Conservation (phyloP, 2,113 vertebrate genomes). For the Ictalurus furcatus region DNA sequence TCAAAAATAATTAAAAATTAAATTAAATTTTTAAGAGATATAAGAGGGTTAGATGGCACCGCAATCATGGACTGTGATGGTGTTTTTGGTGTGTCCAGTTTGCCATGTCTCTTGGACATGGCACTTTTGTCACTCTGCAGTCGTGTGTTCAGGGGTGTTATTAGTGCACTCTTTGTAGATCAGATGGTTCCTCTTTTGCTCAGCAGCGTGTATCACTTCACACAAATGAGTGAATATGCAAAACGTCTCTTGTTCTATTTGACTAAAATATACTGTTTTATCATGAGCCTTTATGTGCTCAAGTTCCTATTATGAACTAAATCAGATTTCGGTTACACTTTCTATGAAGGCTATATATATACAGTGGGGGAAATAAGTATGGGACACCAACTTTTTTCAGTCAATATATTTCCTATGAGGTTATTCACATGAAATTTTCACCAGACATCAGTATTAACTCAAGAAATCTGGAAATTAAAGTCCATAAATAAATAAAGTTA, state of each 20-base stretch:
- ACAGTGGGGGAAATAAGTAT: no score
- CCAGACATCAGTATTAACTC: no score
- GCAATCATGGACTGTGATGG: neutral
- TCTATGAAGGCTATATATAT: no score
- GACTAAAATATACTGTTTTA: neutral
- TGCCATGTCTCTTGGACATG: neutral
- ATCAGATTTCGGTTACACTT: neutral
- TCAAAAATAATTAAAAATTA: no score
- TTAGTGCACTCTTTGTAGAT: neutral
- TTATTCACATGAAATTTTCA: no score
- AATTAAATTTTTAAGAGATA: neutral
- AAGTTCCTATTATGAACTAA: neutral
- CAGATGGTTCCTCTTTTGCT: conserved; percentile 22
- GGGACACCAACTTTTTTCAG: no score
- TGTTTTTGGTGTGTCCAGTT: neutral
- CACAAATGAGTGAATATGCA: neutral
- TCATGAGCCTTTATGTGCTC: neutral
- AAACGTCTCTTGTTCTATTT: neutral
- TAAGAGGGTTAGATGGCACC: neutral
- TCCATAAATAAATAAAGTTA: no score
- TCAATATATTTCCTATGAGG: no score
- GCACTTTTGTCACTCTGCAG: neutral
- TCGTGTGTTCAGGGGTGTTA: conserved; percentile 8
- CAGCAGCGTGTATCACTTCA: neutral
- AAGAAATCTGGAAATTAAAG: no score